phyloP scores from a whole-genome alignment of 30 jellyfish, hydroid and myxozoan species.

The Morbakka virulenta region DNA sequence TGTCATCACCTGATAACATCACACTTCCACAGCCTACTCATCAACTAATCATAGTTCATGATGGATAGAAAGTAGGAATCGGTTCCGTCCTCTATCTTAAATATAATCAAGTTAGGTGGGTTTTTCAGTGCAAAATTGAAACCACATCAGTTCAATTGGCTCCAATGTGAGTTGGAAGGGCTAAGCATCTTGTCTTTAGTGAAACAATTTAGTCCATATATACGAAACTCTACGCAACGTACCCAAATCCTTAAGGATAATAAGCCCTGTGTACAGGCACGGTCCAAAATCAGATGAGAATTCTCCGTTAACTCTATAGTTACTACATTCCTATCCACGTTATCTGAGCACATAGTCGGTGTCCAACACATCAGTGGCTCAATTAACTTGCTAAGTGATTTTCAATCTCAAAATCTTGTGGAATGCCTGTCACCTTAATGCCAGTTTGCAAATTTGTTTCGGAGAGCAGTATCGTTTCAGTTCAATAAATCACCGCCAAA shows the following conservation, averaged over 20 bases:
- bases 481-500: not conserved
- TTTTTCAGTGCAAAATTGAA: too few species aligned
- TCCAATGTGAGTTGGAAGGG: too few species aligned
- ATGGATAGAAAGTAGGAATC: not conserved
- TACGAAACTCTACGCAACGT: too few species aligned
- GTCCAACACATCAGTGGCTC: not conserved
- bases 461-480: not conserved
- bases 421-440: not conserved
- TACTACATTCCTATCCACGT: not conserved
- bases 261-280: too few species aligned
- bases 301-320: not conserved
- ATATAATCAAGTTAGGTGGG: not conserved
- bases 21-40: not conserved
- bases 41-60: not conserved
- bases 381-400: not conserved
- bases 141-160: too few species aligned
- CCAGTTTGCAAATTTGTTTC: not conserved
- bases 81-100: not conserved
- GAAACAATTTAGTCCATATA: too few species aligned
- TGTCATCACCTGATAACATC: not conserved
- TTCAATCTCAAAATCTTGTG: not conserved
- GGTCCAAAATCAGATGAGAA: too few species aligned
- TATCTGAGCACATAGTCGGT: not conserved
- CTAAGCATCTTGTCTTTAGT: too few species aligned
- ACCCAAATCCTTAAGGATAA: too few species aligned